phyloP scores from a whole-genome alignment of 2,113 vertebrate species.

The Pogonocichla stellata region DNA sequence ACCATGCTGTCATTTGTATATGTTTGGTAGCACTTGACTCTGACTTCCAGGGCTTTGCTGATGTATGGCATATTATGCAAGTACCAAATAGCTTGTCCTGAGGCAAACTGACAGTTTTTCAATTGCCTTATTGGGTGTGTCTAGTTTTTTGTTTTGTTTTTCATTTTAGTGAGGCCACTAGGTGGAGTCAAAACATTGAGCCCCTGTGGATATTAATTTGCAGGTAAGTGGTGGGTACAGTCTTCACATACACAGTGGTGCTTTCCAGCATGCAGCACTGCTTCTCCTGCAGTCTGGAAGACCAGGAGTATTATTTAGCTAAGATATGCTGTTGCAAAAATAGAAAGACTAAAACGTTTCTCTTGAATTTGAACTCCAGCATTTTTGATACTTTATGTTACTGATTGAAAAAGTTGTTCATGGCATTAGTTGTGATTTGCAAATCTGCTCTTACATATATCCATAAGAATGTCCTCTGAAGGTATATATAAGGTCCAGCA shows the following conservation, averaged over 20 bases:
- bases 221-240: rapidly evolving
- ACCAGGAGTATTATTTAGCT: not conserved
- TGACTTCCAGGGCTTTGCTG: not conserved
- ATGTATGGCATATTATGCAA: not conserved
- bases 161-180: not conserved
- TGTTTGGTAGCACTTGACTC: not conserved
- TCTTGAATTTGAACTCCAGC: not conserved
- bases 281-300: not conserved
- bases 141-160: not conserved
- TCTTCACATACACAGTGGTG: rapidly evolving
- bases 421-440: not conserved
- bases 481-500: not conserved
- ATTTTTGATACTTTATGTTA: not conserved
- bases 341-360: not conserved
- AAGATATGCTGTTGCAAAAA: not conserved
- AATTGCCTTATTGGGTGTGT: not conserved
- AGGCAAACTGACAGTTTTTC: not conserved
- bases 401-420: not conserved
- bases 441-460: not conserved
- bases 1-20: not conserved
- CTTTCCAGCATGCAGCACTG: not conserved
- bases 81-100: not conserved
- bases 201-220: rapidly evolving
- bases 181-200: not conserved
- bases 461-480: not conserved